Evolutionary conservation across 92 coral and sea anemone species (phyloP).

Genomic region (Isaurus tuberculatus): DNA sequence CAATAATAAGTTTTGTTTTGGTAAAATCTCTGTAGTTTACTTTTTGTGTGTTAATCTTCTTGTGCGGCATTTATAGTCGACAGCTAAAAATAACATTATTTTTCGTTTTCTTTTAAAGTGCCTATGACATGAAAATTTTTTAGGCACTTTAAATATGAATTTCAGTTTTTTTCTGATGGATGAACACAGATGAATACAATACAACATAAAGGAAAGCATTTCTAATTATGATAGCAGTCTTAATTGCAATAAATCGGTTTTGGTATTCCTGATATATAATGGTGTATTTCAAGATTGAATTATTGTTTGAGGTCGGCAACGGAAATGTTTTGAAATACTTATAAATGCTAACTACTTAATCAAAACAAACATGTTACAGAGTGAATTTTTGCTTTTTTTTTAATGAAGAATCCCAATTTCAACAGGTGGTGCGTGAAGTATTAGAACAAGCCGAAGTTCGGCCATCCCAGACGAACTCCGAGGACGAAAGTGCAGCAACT

Average conservation of each 20-base stretch:
- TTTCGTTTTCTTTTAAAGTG: neutral
- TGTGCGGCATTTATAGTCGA: neutral
- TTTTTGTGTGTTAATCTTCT: neutral
- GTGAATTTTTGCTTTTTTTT: neutral
- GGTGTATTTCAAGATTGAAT: too few species aligned
- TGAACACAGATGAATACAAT: neutral
- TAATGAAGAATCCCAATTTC: neutral
- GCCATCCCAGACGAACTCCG: neutral
- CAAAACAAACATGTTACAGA: neutral
- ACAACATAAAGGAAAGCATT: neutral
- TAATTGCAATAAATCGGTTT: neutral
- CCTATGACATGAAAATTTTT: too few species aligned
- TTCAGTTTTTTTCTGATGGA: too few species aligned
- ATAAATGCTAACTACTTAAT: neutral
- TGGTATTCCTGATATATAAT: too few species aligned
- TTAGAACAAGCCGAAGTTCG: neutral
- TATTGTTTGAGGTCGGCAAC: neutral
- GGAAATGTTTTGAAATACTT: neutral
- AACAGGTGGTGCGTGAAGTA: neutral
- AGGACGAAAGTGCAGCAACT: neutral
- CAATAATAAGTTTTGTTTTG: neutral
- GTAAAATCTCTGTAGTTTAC: neutral
- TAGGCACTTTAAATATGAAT: too few species aligned
- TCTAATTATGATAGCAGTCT: neutral
- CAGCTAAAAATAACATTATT: neutral